These are phyloP conservation scores for Crotophaga sulcirostris DNA, from an alignment of 2,113 vertebrate genomes.

Conservation along the genomic window DNA sequence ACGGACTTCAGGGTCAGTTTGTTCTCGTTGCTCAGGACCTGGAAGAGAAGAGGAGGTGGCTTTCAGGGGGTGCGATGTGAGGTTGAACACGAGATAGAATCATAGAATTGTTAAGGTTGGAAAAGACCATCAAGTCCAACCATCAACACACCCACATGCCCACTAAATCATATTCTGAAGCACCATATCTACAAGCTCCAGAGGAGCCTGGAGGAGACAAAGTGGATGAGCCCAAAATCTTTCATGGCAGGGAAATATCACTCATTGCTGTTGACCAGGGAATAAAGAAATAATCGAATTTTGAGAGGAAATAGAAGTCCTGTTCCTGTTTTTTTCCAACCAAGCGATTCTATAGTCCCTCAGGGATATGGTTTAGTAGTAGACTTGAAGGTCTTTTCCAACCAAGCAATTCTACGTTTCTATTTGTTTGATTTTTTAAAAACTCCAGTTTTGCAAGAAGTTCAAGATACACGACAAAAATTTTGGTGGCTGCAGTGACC, in stretches of 20 bases:
- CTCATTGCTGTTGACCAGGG: not conserved
- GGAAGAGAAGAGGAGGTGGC: not conserved
- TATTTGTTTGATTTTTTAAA: not conserved
- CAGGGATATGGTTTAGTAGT: too few species aligned
- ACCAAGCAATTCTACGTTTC: not conserved
- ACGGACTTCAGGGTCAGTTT: conserved; percentile 91
- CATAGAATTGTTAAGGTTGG: too few species aligned
- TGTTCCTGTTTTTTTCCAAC: not conserved
- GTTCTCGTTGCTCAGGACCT: conserved; percentile 98
- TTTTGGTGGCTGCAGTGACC: not conserved
- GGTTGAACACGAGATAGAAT: not conserved
- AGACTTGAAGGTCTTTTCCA: too few species aligned
- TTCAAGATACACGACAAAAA: not conserved
- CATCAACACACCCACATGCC: too few species aligned
- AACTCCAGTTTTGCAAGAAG: not conserved
- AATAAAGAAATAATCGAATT: not conserved
- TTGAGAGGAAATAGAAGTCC: not conserved
- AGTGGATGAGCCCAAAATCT: not conserved
- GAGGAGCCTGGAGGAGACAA: not conserved
- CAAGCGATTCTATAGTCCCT: too few species aligned
- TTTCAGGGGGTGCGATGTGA: not conserved
- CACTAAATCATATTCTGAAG: too few species aligned
- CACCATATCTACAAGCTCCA: not conserved
- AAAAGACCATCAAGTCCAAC: too few species aligned
- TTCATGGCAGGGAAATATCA: not conserved